Evolutionary conservation across 2,797 vertebrate genomes (phyloP).

Genomic region (Melanotaenia boesemani): DNA sequence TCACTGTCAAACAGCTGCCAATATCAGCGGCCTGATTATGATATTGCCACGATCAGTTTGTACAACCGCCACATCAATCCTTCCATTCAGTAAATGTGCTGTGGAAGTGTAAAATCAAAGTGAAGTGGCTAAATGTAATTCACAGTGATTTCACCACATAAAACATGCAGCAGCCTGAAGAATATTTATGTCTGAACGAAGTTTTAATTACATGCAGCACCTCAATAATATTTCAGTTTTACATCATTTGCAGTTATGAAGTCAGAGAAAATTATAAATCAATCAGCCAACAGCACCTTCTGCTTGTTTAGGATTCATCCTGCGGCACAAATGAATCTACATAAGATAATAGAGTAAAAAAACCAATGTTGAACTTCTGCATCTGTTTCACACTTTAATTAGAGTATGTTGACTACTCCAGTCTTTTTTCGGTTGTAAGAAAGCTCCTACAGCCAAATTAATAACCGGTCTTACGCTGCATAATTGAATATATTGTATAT

Average conservation of each 20-base stretch:
- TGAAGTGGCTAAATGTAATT: slow-evolving; percentile 45
- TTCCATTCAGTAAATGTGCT: slow-evolving; percentile 52
- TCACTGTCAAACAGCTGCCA: slow-evolving; percentile 61
- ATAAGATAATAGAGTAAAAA: slow-evolving; percentile 68
- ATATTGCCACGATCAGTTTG: slow-evolving; percentile 52
- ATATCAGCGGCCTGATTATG: slow-evolving; percentile 63
- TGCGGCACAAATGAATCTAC: slow-evolving; percentile 78
- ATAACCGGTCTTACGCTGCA: not conserved
- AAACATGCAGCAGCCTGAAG: slow-evolving; percentile 61
- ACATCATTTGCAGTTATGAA: slow-evolving; percentile 73
- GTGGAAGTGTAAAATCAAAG: slow-evolving; percentile 55
- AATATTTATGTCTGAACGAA: slow-evolving; percentile 61
- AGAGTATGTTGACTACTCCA: not conserved
- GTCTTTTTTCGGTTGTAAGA: not conserved
- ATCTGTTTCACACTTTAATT: slow-evolving; percentile 54
- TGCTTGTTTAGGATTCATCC: slow-evolving; percentile 82
- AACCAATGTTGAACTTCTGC: slow-evolving; percentile 84
- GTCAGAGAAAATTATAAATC: slow-evolving; percentile 77
- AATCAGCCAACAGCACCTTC: slow-evolving; percentile 71
- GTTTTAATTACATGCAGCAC: slow-evolving; percentile 70
- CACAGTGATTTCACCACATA: slow-evolving; percentile 53
- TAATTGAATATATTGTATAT: not conserved
- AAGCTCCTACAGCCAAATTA: not conserved
- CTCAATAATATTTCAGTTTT: slow-evolving; percentile 75
- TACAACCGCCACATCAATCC: slow-evolving; percentile 38